phyloP scores from a whole-genome alignment of 2,113 vertebrate genomes.

The Heterocephalus glaber region DNA sequence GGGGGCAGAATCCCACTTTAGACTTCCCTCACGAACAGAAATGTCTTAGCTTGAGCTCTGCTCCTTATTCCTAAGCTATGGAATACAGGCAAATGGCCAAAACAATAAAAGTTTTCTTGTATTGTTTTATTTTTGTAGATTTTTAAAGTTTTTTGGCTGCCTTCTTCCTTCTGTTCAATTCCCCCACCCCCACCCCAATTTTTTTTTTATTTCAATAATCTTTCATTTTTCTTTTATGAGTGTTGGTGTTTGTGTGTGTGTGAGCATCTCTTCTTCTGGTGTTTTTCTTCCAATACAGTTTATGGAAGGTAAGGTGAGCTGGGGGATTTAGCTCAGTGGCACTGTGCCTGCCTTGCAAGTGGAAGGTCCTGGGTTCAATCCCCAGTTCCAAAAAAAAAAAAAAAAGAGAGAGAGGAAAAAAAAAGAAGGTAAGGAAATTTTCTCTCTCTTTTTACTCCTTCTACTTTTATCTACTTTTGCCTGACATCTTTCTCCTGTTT shows the following conservation, averaged over 20 bases:
- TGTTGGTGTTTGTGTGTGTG: background rate
- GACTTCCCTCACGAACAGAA: background rate
- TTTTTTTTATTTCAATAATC: background rate
- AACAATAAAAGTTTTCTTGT: background rate
- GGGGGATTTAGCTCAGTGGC: too few species aligned
- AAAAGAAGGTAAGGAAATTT: background rate
- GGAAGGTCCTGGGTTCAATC: too few species aligned
- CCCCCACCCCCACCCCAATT: too few species aligned
- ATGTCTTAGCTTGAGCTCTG: background rate
- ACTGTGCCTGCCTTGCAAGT: too few species aligned
- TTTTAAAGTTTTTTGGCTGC: background rate
- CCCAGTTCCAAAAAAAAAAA: too few species aligned
- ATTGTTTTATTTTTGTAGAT: background rate
- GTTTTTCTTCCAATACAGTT: background rate
- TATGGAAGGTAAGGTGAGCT: too few species aligned
- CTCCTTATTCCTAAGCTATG: background rate
- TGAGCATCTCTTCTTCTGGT: background rate
- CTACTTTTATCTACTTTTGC: background rate
- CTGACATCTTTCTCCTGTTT: background rate
- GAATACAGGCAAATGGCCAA: background rate
- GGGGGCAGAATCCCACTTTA: background rate
- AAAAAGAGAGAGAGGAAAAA: too few species aligned
- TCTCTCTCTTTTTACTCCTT: background rate
- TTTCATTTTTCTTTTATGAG: background rate
- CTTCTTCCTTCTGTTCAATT: background rate